Evolutionary conservation across 2,888 invertebrate genomes (phyloP), one percentile per base, ranked within the genome.

Genomic region (Eupithecia exiguata): DNA sequence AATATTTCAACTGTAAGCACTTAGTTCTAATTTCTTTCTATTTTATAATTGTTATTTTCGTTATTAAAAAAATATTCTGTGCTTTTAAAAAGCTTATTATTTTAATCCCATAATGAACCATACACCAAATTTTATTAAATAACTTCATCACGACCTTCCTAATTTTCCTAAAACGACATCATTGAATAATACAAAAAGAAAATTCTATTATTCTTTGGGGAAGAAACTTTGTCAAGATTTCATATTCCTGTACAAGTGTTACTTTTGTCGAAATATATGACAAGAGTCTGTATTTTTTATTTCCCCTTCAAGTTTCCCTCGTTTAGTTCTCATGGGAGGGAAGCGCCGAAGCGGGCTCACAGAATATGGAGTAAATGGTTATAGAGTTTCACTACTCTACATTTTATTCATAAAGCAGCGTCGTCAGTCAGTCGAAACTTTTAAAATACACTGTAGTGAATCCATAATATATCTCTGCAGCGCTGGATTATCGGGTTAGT

Each of bases 281-380:
- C 69, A 70, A 74, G 76, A 69, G 68, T 43, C 53, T 67, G 69
- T 76, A 76, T 73, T 74, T 74, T 76, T 74, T 74, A 76, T 73
- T 76, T 43, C 69, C 63, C 53, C 69, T 69, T 69, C 69, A 69
- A 76, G 73, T 74, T 70, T 73, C 18, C 49, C 43, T 40, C 66
- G 73, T 71, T 70, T 70, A 14, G 68, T 25, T 40, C 66, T 40
- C 66, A 40, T 25, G 66, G 40, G 66, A 66, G 40, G 6, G 40
- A 66, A 63, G 14, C 40, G 10, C 25, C 2, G 40, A 66, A 63
- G 14, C 40, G 10, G n/a, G 40, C 1, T 7, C 66, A 43, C 40
- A 21, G 40, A 66, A 38, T 65, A 38, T 66, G 21, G 14, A 38
- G 40, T 66, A 25, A n/a, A 38, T 14, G 21, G 36, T 40, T 65